Evolutionary conservation across 2,888 invertebrate species (phyloP), one percentile per base, ranked within the genome.

Genomic region (Phorcus lineatus): DNA sequence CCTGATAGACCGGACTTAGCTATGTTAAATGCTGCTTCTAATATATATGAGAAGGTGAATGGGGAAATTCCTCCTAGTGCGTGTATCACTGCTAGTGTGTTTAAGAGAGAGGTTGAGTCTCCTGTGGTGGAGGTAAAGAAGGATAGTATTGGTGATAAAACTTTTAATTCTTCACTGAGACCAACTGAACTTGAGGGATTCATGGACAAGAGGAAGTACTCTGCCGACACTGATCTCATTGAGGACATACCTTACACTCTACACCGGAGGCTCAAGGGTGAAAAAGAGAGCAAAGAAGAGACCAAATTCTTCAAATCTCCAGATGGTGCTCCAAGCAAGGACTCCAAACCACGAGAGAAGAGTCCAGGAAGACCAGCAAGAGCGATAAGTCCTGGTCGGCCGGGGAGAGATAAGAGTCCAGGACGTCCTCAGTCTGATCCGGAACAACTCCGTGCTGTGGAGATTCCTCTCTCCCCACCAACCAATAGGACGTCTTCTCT

Each of bases 221-320:
- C 76, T n/a, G 82, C 79, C 3, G 82, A 82, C 7, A 81, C 83
- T 11, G 90, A 91, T 84, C 82, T 91, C 62, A 88, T 90, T 78
- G 92, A 88, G 81, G 92, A 90, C 86, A 93, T 91, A 86, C 92
- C 89, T 19, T 94, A 91, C 83, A 89, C 85, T 80, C 88, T 90
- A 82, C 92, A 86, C 88, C 90, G 87, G 83, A 89, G 86, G 83
- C 70, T 81, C 31, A 77, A 80, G 75, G 76, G 77, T 13, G 81
- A 83, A 24, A 57, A 62, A 1, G 84, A 84, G 54, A 81, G 81
- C 24, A 84, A 83, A 40, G 78, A 80, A 16, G 84, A 84, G 53
- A 83, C 86, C 0, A 77, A 83, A n/a, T 67, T 86, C 24, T 85
- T 77, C 80, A 82, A 79, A 47, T 57, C 82, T 36, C 78, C 81